phyloP scores from a whole-genome alignment of 2,888 invertebrate genomes.

The Cistogaster globosa region DNA sequence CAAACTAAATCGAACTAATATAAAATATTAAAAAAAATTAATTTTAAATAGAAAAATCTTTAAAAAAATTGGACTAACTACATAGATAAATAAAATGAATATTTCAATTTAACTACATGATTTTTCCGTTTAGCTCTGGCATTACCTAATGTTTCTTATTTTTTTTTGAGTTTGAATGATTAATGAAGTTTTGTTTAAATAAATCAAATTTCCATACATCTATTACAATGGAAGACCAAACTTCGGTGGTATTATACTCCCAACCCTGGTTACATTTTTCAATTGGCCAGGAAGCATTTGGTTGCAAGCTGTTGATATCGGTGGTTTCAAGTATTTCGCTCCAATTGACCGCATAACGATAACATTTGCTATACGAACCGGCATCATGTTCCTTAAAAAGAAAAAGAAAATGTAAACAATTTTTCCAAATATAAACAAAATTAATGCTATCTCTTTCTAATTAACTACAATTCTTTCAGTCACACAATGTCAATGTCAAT shows the following conservation, averaged over 20 bases:
- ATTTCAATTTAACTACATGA: slow-evolving; percentile 28
- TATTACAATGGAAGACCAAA: slow-evolving; percentile 91
- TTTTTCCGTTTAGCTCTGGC: slow-evolving; percentile 29
- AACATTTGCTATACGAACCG: slow-evolving; percentile 87
- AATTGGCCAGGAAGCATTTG: slow-evolving; percentile 86
- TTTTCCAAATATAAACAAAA: slow-evolving; percentile 51
- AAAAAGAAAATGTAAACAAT: slow-evolving; percentile 31
- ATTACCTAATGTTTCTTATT: slow-evolving; percentile 57
- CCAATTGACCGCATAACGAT: slow-evolving; percentile 90
- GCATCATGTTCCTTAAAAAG: slow-evolving; percentile 78
- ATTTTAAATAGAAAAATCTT: background rate
- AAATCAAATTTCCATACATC: slow-evolving; percentile 86
- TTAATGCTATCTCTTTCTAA: slow-evolving; percentile 27
- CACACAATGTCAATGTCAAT: slow-evolving; percentile 62
- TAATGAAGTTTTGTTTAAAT: slow-evolving; percentile 8
- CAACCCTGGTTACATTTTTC: slow-evolving; percentile 90
- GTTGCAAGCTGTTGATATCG: slow-evolving; percentile 79
- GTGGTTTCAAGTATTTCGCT: slow-evolving; percentile 83
- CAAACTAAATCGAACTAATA: slow-evolving; percentile 94
- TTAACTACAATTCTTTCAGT: background rate
- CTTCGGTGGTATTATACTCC: slow-evolving; percentile 89
- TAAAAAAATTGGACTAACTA: background rate
- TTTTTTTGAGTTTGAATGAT: slow-evolving; percentile 5
- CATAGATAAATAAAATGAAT: slow-evolving; percentile 22
- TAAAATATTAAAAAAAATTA: background rate